phyloP scores from a whole-genome alignment of 2,797 vertebrate species.

The Pangasius krempfi region DNA sequence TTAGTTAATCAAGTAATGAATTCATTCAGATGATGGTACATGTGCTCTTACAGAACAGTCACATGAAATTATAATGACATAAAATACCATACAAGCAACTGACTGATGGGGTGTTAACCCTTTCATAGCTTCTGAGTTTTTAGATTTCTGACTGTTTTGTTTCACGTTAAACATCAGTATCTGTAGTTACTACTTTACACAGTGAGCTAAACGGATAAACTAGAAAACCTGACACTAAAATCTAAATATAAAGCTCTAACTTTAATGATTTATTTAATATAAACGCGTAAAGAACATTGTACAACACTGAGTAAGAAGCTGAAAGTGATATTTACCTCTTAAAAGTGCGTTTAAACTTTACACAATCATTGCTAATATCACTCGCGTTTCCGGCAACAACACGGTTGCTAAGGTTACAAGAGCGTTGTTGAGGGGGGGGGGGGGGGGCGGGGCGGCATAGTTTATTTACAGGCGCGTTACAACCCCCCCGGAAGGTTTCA shows the following conservation, averaged over 20 bases:
- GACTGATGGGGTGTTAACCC: background rate
- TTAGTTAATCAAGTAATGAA: background rate
- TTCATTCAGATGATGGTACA: background rate
- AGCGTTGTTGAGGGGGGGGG: background rate
- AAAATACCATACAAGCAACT: background rate
- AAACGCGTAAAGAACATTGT: background rate
- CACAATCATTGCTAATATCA: no score
- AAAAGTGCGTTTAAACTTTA: background rate
- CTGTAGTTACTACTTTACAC: background rate
- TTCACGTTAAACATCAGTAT: background rate
- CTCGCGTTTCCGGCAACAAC: background rate
- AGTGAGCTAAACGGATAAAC: background rate
- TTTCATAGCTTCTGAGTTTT: background rate
- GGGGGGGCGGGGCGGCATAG: background rate
- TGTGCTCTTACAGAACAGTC: background rate
- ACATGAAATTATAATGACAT: no score
- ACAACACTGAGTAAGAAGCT: background rate
- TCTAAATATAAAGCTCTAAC: background rate
- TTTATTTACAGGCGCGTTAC: background rate
- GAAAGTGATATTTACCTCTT: background rate
- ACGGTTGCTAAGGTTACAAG: constrained; percentile 3
- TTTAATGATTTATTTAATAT: no score
- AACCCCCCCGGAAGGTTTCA: background rate
- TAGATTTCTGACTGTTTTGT: background rate
- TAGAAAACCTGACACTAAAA: background rate